Conservation (phyloP, 2,888 invertebrate genomes). For the Amaurobius ferox region DNA sequence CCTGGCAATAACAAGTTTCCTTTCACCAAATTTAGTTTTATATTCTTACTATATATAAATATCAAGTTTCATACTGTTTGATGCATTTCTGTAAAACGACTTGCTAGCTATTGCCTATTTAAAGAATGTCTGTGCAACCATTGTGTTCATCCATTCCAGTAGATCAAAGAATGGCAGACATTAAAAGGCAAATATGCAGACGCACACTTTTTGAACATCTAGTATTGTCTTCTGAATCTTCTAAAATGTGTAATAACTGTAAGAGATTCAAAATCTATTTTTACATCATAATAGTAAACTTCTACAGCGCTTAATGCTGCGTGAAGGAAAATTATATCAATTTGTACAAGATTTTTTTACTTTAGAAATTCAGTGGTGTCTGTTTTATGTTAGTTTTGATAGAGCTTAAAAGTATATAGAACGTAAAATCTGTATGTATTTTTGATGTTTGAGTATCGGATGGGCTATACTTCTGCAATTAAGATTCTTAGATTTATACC, state of each 20-base stretch:
- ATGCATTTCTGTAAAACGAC: background rate
- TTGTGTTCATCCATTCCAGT: background rate
- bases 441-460: background rate
- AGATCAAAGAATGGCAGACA: background rate
- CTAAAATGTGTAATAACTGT: conserved; percentile 22
- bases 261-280: conserved; percentile 28
- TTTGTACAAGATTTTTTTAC: conserved; percentile 22
- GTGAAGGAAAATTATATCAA: conserved; percentile 21
- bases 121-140: background rate
- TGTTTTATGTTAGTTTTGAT: conserved; percentile 27
- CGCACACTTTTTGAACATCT: conserved; percentile 26
- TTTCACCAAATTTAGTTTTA: background rate
- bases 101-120: conserved; percentile 1
- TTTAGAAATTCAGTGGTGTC: conserved; percentile 17
- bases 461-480: background rate
- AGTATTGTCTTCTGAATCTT: conserved; percentile 21
- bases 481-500: background rate
- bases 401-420: conserved; percentile 21
- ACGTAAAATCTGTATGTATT: background rate
- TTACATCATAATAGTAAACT: conserved; percentile 23
- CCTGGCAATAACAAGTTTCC: conserved; percentile 1
- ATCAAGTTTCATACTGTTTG: background rate
- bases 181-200: conserved; percentile 12
- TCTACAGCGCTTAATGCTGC: background rate
- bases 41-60: background rate